Evolutionary conservation across 2,888 invertebrate species (phyloP).

Genomic region (Abscondita cerata): DNA sequence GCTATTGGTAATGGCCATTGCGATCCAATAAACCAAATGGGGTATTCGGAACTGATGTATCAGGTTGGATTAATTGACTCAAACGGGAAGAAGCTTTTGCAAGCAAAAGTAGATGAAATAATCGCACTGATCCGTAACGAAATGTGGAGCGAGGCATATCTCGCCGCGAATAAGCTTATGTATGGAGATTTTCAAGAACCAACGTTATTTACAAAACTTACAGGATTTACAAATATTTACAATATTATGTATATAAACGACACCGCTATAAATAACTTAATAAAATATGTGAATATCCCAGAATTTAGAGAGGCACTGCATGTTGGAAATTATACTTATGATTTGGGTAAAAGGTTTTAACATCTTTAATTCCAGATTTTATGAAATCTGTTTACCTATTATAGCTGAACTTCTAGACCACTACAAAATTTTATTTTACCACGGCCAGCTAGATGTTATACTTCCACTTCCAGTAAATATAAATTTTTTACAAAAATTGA

Average conservation of each 20-base stretch:
- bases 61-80: slow-evolving; percentile 76
- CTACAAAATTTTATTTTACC: slow-evolving; percentile 82
- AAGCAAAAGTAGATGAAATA: slow-evolving; percentile 66
- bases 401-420: slow-evolving; percentile 71
- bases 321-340: slow-evolving; percentile 77
- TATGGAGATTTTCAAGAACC: slow-evolving; percentile 63
- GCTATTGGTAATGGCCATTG: slow-evolving; percentile 82
- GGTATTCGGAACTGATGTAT: slow-evolving; percentile 81
- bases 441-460: slow-evolving; percentile 92
- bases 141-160: slow-evolving; percentile 73
- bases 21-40: slow-evolving; percentile 79
- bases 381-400: slow-evolving; percentile 81
- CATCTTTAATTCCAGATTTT: slow-evolving; percentile 75
- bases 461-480: slow-evolving; percentile 87
- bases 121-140: slow-evolving; percentile 67
- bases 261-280: slow-evolving; percentile 61
- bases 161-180: slow-evolving; percentile 73
- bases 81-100: slow-evolving; percentile 67
- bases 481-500: slow-evolving; percentile 75
- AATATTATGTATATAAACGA: slow-evolving; percentile 69
- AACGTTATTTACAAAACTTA: slow-evolving; percentile 74
- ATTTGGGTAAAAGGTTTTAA: slow-evolving; percentile 74
- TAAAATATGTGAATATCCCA: slow-evolving; percentile 68
- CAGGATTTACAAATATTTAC: slow-evolving; percentile 79
- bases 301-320: slow-evolving; percentile 78